Percentiles rank a stretch among this genome's conserved stretches.
Conservation (phyloP, 2,113 vertebrate genomes). For the Ariopsis seemanni region DNA sequence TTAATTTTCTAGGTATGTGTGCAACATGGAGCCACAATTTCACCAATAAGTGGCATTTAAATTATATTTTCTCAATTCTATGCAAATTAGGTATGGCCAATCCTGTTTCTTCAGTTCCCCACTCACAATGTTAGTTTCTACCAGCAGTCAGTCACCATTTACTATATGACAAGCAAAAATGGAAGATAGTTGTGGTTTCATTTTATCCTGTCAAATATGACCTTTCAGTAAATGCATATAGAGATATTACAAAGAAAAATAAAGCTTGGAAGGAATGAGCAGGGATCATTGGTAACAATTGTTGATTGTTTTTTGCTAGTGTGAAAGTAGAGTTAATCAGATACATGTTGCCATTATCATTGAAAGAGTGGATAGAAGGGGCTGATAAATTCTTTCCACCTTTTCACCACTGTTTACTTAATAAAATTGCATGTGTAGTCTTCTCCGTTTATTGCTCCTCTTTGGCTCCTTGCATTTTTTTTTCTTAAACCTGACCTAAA, state of each 20-base stretch:
- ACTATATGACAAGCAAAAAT: background rate
- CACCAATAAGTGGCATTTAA: background rate
- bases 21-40: background rate
- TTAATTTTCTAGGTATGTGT: background rate
- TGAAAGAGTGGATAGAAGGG: background rate
- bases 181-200: background rate
- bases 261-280: background rate
- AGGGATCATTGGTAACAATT: background rate
- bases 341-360: background rate
- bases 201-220: background rate
- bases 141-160: background rate
- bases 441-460: background rate
- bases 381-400: background rate
- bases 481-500: background rate
- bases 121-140: background rate
- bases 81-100: background rate
- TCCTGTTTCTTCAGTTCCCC: background rate
- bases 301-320: background rate
- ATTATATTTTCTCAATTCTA: background rate
- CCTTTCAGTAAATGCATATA: background rate
- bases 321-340: background rate
- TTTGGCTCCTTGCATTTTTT: background rate
- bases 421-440: background rate
- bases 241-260: too few relatives aligned
- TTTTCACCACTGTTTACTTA: background rate